Percentiles rank a stretch among this genome's conserved stretches.
Evolutionary conservation across 2,888 invertebrate genomes (phyloP).

Genomic region (Amaurobius ferox): DNA sequence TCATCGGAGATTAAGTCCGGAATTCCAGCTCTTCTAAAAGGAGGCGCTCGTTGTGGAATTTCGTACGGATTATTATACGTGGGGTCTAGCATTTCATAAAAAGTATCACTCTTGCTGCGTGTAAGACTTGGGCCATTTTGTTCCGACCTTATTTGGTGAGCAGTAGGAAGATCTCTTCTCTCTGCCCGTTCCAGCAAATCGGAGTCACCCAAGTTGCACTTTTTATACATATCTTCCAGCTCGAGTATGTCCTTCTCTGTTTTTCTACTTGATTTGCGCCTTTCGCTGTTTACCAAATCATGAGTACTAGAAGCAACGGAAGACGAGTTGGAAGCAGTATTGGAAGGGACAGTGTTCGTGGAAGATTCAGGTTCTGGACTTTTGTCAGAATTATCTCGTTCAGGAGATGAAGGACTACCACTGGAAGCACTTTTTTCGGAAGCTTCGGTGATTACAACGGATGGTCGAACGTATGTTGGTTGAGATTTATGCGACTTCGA

Average conservation of each 20-base stretch:
- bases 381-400: conserved; percentile 36
- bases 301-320: conserved; percentile 14
- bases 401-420: conserved; percentile 7
- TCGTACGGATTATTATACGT: conserved; percentile 30
- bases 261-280: conserved; percentile 10
- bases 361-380: conserved; percentile 44
- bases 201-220: conserved; percentile 87
- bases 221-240: conserved; percentile 90
- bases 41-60: conserved; percentile 75
- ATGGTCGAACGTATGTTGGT: conserved; percentile 17
- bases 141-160: conserved; percentile 74
- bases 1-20: conserved; percentile 86
- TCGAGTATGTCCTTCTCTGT: conserved; percentile 87
- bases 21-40: conserved; percentile 79
- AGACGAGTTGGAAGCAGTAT: conserved; percentile 21
- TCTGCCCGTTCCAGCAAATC: conserved; percentile 88
- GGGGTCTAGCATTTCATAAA: conserved; percentile 19
- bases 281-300: background rate
- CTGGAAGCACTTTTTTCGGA: conserved; percentile 2
- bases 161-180: conserved; percentile 83
- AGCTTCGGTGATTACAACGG: conserved; percentile 32
- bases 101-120: conserved; percentile 55
- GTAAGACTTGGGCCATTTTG: background rate
- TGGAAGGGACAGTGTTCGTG: conserved; percentile 30
- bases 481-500: background rate